Evolutionary conservation across 2,888 invertebrate species (phyloP), one percentile per base, ranked within the genome.

Genomic region (Erebia epiphron): DNA sequence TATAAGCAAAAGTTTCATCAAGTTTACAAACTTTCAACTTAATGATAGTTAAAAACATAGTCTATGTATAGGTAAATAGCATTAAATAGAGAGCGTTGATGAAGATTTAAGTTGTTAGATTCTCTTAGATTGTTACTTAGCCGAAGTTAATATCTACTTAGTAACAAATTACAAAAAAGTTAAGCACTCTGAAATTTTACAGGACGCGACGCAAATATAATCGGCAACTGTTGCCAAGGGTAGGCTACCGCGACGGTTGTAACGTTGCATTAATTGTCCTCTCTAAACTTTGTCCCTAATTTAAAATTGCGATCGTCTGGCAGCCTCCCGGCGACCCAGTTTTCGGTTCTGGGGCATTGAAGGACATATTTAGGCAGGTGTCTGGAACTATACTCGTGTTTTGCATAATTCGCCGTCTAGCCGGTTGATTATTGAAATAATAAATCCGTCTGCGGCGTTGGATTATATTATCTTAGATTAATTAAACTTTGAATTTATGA

Each of bases 281-380:
- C 73, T 69, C 77, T 73, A 77, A 74, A 76, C 75, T 77, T 76
- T 81, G 86, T 86, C 80, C 79, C 86, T 90, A 87, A 92, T 92
- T 92, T 91, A 86, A 90, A 91, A 90, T 91, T 88, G 86, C 91
- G 90, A 91, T 91, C 87, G 91, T 92, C 91, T 90, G 89, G 86
- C 82, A 86, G 86, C 86, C 88, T 87, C 81, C 85, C 80, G 83
- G 67, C 85, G 92, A 90, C 92, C 92, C 88, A 92, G 82, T 89
- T 92, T 84, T 83, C 77, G 85, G 84, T 85, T 83, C 86, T 88
- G 86, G 88, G 86, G 80, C 88, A 78, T 76, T 79, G 86, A 90
- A 91, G 92, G 90, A 86, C 91, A 83, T 80, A 86, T 81, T 81
- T 80, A 84, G 86, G 79, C 86, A 86, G 85, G 86, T 89, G 90